Evolutionary conservation across 2,797 vertebrate genomes (phyloP).

Genomic region (Hyperoplus immaculatus): DNA sequence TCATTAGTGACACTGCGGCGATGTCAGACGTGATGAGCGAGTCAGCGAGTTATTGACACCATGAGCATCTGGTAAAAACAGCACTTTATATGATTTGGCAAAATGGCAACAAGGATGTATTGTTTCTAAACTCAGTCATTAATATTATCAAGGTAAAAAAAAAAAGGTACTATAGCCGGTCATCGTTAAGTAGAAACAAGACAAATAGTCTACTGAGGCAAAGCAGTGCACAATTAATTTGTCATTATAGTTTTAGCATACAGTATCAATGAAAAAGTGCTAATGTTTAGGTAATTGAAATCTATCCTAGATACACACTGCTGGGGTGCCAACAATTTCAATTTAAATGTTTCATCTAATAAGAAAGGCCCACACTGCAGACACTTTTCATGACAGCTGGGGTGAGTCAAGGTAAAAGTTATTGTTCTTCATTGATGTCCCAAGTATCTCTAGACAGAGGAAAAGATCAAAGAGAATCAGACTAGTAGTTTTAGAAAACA

Average conservation of each 20-base stretch:
- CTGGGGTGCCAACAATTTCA: conserved; percentile 5
- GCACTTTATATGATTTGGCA: conserved; percentile 30
- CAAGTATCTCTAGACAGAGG: conserved; percentile 18
- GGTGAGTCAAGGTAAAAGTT: conserved; percentile 46
- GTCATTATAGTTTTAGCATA: neutral
- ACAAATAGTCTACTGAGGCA: neutral
- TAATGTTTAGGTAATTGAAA: conserved; percentile 1
- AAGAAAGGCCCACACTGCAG: neutral
- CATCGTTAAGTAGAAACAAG: conserved; percentile 18
- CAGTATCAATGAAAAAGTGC: neutral
- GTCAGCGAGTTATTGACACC: conserved; percentile 41
- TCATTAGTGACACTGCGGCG: conserved; percentile 50
- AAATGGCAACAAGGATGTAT: conserved; percentile 18
- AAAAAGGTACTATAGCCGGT: conserved; percentile 10
- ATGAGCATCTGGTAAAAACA: conserved; percentile 36
- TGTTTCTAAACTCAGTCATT: conserved; percentile 14
- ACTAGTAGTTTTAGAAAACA: neutral
- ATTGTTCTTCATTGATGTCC: conserved; percentile 62
- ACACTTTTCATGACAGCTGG: conserved; percentile 30
- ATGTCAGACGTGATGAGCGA: conserved; percentile 33
- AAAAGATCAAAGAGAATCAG: conserved; percentile 44
- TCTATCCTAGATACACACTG: neutral
- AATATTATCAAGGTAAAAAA: neutral
- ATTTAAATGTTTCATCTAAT: conserved; percentile 1
- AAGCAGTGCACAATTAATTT: neutral